phyloP scores from a whole-genome alignment of 2,797 vertebrate species.

The Hypotaenidia philippensis region DNA sequence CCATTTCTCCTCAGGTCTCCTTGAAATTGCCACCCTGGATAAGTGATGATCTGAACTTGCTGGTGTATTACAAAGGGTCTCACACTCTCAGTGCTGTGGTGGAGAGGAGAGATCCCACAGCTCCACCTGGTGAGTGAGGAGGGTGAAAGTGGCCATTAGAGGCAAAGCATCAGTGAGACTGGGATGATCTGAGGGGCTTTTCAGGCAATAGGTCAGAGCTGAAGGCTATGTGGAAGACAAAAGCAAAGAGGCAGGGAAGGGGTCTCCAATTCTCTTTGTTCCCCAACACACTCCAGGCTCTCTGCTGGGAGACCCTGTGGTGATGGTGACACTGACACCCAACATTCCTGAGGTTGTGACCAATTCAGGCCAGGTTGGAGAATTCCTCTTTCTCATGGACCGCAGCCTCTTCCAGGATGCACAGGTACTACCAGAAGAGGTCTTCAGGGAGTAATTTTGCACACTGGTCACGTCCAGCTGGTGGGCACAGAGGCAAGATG shows the following conservation, averaged over 20 bases:
- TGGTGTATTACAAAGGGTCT: conserved; percentile 85
- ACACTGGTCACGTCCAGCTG: neutral
- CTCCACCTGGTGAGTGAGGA: conserved; percentile 72
- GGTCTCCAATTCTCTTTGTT: neutral
- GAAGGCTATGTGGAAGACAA: neutral
- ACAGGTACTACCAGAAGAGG: neutral
- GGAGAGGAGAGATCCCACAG: conserved; percentile 77
- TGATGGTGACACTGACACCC: conserved; percentile 89
- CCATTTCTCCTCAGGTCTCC: neutral
- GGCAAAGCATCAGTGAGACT: neutral
- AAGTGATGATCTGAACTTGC: conserved; percentile 74
- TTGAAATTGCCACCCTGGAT: neutral
- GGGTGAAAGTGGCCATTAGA: neutral
- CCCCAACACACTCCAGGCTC: conserved; percentile 64
- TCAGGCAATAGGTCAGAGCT: neutral
- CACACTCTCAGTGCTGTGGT: conserved; percentile 83
- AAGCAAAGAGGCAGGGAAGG: neutral
- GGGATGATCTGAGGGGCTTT: neutral
- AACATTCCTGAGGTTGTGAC: conserved; percentile 76
- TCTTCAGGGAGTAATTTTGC: neutral
- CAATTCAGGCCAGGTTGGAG: conserved; percentile 69
- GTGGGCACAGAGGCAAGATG: neutral
- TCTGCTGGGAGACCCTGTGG: conserved; percentile 83
- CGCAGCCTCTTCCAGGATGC: neutral
- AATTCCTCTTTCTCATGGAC: conserved; percentile 84